Percentiles rank a stretch among this genome's conserved stretches.
phyloP scores from a whole-genome alignment of 2,113 vertebrate genomes.

The Chamaetylas fuelleborni region DNA sequence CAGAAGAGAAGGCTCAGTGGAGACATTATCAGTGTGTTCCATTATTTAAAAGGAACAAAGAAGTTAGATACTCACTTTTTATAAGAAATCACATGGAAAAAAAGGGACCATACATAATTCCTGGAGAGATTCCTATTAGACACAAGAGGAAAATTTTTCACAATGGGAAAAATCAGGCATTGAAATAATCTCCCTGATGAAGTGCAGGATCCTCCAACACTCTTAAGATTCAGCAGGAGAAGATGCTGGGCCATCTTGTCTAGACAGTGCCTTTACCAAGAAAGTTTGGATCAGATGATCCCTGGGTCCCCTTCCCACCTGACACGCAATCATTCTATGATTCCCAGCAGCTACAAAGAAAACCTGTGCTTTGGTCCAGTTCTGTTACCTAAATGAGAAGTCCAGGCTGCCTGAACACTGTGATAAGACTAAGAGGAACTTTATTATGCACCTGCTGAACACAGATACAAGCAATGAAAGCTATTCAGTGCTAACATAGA shows the following conservation, averaged over 20 bases:
- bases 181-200: not conserved
- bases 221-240: not conserved
- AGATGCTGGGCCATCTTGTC: not conserved
- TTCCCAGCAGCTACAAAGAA: not conserved
- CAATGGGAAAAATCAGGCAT: not conserved
- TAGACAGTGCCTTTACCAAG: not conserved
- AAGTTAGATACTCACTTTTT: not conserved
- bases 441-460: not conserved
- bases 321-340: not conserved
- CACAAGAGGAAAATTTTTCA: not conserved
- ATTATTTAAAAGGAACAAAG: not conserved
- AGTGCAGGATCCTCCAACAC: not conserved
- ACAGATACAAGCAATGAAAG: not conserved
- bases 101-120: not conserved
- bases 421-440: fast-evolving
- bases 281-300: not conserved
- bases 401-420: not conserved
- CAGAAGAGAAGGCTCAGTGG: not conserved
- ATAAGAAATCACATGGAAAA: not conserved
- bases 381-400: not conserved
- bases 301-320: not conserved
- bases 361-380: not conserved
- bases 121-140: not conserved
- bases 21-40: not conserved
- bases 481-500: not conserved